Base-by-base conservation (phyloP, 1,140 invertebrate genomes). In the Lepidostoma basale region DNA sequence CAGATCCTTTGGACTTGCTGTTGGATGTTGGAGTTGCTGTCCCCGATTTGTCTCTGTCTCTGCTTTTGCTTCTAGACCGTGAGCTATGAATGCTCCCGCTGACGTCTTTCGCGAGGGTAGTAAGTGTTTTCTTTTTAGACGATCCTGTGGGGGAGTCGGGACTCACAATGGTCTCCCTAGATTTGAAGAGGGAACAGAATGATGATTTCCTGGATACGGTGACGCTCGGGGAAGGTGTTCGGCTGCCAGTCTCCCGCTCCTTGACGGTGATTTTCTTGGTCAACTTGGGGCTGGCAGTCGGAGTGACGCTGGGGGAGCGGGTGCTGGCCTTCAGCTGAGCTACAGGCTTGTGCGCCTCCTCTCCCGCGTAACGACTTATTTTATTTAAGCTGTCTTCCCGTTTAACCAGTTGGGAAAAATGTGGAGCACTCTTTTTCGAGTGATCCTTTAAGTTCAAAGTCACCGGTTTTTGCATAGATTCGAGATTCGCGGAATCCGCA, bases 101-200 rank as follows among this genome's bases (percentile, higher is more conserved):
- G 0, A 40, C 16, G 22, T 73, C 71, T 64, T 73, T 73, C 9
- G 56, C 47, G 1, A 59, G 18, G 6, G 22, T 59, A 9, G 63
- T 22, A 12, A 59, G 22, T 14, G 25, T 68, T 79, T 79, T 74
- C 79, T 81, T 36, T 80, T 76, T 28, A 76, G 76, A 45, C 69
- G 76, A 23, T 77, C 83, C 75, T 59, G 86, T 85, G 6, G 88
- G 88, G 1, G 89, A 90, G 69, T 90, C 89, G 1, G 89, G 89
- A 67, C 88, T 90, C 6, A 86, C 79, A 26, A 84, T 81, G 3
- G 81, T 81, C 74, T 85, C 84, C 45, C 79, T 81, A 67, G 87
- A 88, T 76, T 89, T 89, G 74, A 93, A 93, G 4, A 93, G 77
- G 0, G 89, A 92, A 67, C 90, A 88, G 73, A 93, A 92, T 18